phyloP scores from a whole-genome alignment of 2,888 invertebrate genomes.

The Drosophila sordidapex region DNA sequence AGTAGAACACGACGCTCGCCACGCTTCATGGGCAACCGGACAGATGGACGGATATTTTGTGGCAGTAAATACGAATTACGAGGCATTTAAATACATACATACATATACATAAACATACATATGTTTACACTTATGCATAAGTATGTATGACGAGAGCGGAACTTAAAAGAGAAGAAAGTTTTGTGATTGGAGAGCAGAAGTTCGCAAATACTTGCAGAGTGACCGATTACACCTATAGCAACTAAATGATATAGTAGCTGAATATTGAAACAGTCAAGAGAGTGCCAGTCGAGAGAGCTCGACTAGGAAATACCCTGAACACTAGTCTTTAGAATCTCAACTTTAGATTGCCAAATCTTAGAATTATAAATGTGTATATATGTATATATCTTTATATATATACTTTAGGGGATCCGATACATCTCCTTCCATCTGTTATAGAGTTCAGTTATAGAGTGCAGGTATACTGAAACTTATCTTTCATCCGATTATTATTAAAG shows the following conservation, averaged over 20 bases:
- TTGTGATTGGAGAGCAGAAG: not conserved
- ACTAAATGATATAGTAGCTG: not conserved
- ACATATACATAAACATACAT: not conserved
- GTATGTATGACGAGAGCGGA: constrained; percentile 1
- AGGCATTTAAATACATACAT: constrained; percentile 2
- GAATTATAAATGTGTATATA: not conserved
- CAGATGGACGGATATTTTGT: constrained; percentile 34
- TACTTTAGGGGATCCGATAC: not conserved
- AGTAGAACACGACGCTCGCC: not conserved
- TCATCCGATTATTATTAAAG: not conserved
- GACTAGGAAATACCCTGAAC: not conserved
- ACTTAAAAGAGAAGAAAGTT: not conserved
- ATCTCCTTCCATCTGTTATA: not conserved
- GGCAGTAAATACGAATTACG: constrained; percentile 57
- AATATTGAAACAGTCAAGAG: not conserved
- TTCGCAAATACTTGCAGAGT: not conserved
- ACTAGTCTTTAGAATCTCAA: not conserved
- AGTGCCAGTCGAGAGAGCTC: not conserved
- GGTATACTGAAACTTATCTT: not conserved
- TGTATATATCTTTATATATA: not conserved
- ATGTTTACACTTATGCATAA: not conserved
- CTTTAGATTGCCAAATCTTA: not conserved
- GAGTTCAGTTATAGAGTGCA: no score
- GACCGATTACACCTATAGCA: not conserved
- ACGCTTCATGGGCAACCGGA: constrained; percentile 23